Conservation (phyloP, 2,113 vertebrate genomes). For the Apistogramma diplotaenia region DNA sequence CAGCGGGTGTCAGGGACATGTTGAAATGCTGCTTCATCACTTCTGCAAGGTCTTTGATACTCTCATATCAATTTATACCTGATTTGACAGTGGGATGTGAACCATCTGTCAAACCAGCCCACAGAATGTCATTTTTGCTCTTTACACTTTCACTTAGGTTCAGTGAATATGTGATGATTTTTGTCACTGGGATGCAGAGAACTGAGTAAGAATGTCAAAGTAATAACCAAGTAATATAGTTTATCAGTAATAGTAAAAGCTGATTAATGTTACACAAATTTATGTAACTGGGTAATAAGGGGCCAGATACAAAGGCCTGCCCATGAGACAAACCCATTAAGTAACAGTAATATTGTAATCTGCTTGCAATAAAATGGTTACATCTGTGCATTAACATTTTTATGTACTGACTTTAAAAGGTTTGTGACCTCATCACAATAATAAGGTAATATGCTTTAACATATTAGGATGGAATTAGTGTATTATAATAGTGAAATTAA, state of each 20-base stretch:
- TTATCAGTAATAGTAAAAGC: background rate
- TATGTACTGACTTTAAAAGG: background rate
- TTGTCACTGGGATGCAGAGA: background rate
- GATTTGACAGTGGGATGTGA: background rate
- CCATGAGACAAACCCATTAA: background rate
- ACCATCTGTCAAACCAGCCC: conserved; percentile 3
- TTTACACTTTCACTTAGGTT: background rate
- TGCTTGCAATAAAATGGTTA: background rate
- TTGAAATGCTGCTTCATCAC: conserved; percentile 40
- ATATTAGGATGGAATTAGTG: background rate
- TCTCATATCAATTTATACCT: conserved; percentile 21
- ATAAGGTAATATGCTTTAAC: background rate
- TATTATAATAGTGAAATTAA: background rate
- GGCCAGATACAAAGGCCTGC: background rate
- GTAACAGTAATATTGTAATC: background rate
- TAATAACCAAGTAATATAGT: background rate
- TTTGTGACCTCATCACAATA: background rate
- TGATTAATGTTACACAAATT: background rate
- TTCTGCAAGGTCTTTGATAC: conserved; percentile 34
- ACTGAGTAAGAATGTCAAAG: background rate
- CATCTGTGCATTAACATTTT: background rate
- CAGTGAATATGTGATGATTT: background rate
- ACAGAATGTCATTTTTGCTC: background rate
- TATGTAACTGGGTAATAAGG: background rate
- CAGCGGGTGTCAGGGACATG: conserved; percentile 19